These are phyloP conservation scores for Tetranychus truncatus DNA, from an alignment of 2,888 invertebrate species.

Conservation along the genomic window DNA sequence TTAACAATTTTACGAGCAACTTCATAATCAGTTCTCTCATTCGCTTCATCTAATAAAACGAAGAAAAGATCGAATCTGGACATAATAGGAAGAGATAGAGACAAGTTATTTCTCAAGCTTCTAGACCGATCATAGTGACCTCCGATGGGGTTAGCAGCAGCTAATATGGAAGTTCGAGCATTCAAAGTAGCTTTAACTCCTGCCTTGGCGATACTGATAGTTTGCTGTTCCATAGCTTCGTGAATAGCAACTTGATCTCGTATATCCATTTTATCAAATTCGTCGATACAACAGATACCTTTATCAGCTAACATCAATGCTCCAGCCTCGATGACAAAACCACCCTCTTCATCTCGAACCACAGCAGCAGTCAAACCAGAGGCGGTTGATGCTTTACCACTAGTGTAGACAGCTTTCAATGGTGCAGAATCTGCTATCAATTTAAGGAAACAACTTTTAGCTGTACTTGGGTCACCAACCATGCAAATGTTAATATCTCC, in stretches of 20 bases:
- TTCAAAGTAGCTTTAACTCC: constrained; percentile 64
- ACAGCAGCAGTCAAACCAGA: constrained; percentile 98
- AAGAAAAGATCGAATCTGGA: constrained; percentile 97
- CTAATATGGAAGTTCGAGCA: constrained; percentile 88
- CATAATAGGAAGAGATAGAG: constrained; percentile 89
- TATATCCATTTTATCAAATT: constrained; percentile 98
- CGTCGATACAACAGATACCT: constrained; percentile 92
- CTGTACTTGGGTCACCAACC: constrained; percentile 96
- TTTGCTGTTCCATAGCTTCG: constrained; percentile 99
- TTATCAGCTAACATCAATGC: constrained; percentile 91
- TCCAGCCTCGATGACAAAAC: constrained; percentile 99
- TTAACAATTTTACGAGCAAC: constrained; percentile 90
- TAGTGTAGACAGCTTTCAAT: constrained; percentile 77
- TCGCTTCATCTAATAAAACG: constrained; percentile 89
- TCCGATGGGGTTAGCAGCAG: constrained; percentile 95
- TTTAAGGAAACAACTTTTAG: constrained; percentile 88
- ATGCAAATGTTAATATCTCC: constrained; percentile 95
- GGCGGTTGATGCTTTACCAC: constrained; percentile 91
- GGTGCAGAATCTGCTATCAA: constrained; percentile 73
- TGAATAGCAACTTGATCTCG: constrained; percentile 97
- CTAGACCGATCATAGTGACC: constrained; percentile 86
- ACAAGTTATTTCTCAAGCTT: constrained; percentile 81
- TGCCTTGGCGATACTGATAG: constrained; percentile 88
- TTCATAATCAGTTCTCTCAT: constrained; percentile 84
- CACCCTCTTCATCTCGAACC: constrained; percentile 88